Evolutionary conservation across 2,113 vertebrate species (phyloP), one percentile per base, ranked within the genome.

Genomic region (Spea bombifrons): DNA sequence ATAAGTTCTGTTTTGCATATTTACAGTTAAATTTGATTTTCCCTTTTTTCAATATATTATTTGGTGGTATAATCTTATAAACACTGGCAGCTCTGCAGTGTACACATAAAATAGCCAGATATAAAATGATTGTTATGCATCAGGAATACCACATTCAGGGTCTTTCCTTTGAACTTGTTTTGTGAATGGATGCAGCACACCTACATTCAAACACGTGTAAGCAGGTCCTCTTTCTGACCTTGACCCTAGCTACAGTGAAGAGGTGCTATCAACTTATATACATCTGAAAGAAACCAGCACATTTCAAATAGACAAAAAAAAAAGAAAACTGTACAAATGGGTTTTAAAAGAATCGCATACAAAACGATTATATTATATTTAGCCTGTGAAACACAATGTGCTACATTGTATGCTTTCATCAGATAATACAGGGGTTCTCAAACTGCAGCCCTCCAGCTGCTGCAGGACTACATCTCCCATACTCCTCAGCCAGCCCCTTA

Each of bases 61-160:
- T 30, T 30, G 30, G 30, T 30, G 30, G 30, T 30, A 30, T 30
- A 30, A 30, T 75, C 65, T 75, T 47, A 75, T 75, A 65, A 75
- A 75, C 65, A 75, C 55, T 75, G 73, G 73, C 73, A 75, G 73
- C 63, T 61, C 73, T 75, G 63, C 47, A 75, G 59, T 57, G 59
- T 61, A 50, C 64, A 75, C 63, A 65, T 61, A 49, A n/a, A 17
- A 75, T 61, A 65, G 73, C 73, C 57, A 75, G 73, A 61, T 65
- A 47, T 75, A 64, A 75, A 65, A 75, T 75, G 17, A 75, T 53
- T 65, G 59, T 75, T 75, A 57, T 75, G 73, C 73, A 75, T 75
- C 73, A 65, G 59, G 65, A 65, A 64, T 75, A 75, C 48, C 63
- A 75, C 59, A 75, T 75, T 64, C 57, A 64, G 50, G 73, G 59